A percentile compares a stretch with the other conserved stretches of the same genome.
Evolutionary conservation across 2,888 invertebrate species (phyloP).

Genomic region (Callyntrura guangdongensis): DNA sequence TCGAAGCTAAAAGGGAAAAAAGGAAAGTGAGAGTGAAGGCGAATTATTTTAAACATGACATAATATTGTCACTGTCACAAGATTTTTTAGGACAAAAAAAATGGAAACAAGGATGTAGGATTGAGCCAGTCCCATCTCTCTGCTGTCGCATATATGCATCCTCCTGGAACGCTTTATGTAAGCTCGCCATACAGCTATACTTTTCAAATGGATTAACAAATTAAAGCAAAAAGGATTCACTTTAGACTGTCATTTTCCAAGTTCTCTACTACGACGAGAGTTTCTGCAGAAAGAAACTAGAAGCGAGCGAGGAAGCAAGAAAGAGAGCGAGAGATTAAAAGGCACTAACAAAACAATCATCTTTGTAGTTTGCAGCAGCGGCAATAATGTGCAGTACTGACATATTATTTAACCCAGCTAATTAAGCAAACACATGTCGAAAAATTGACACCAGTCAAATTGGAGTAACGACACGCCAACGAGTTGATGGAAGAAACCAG

Average conservation of each 20-base stretch:
- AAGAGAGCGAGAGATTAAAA: neutral
- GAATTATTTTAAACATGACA: slow-evolving; percentile 53
- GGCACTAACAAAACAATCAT: neutral
- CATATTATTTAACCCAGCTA: slow-evolving; percentile 47
- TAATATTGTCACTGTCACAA: slow-evolving; percentile 60
- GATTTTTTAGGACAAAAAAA: slow-evolving; percentile 44
- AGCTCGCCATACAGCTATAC: neutral
- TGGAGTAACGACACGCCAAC: slow-evolving; percentile 31
- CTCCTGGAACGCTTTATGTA: neutral
- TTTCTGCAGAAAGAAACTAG: neutral
- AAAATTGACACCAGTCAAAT: slow-evolving; percentile 77
- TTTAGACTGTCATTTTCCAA: slow-evolving; percentile 44
- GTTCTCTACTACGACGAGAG: neutral
- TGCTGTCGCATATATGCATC: neutral
- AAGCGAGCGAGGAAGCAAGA: neutral
- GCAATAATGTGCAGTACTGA: neutral
- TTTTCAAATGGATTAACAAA: slow-evolving; percentile 52
- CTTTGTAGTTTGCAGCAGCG: neutral
- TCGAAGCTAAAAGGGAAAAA: neutral
- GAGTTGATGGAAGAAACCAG: slow-evolving; percentile 31
- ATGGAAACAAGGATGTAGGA: neutral
- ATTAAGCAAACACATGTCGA: slow-evolving; percentile 76
- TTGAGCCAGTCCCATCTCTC: neutral
- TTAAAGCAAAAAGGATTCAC: slow-evolving; percentile 60
- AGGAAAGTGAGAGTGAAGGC: neutral